A percentile compares a stretch with the other conserved stretches of the same genome.
Evolutionary conservation across 1,140 invertebrate genomes (phyloP).

Genomic region (Stegodyphus mimosarum): DNA sequence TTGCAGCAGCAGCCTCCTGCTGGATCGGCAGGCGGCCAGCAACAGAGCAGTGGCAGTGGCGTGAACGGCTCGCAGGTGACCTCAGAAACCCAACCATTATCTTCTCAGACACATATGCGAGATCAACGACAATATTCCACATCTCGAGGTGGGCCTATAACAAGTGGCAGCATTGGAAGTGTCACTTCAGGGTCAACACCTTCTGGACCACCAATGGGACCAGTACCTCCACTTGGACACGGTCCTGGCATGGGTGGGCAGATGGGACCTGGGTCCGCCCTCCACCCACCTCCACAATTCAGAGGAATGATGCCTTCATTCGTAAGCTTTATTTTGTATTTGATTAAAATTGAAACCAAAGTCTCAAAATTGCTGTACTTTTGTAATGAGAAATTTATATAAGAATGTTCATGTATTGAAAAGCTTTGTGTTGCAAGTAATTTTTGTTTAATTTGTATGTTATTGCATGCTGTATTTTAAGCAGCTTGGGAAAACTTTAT

Average conservation of each 20-base stretch:
- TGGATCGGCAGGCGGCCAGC: slow-evolving; percentile 59
- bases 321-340: slow-evolving; percentile 69
- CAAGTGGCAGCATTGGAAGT: slow-evolving; percentile 17
- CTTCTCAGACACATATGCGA: slow-evolving; percentile 10
- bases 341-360: neutral
- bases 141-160: slow-evolving; percentile 16
- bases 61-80: slow-evolving; percentile 62
- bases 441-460: too few species aligned
- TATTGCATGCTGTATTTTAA: too few species aligned
- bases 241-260: slow-evolving; percentile 61
- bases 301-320: slow-evolving; percentile 81
- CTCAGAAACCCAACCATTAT: slow-evolving; percentile 32
- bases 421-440: too few species aligned
- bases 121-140: slow-evolving; percentile 44
- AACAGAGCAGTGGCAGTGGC: slow-evolving; percentile 64
- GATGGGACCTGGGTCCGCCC: slow-evolving; percentile 66
- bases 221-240: slow-evolving; percentile 20
- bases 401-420: too few species aligned
- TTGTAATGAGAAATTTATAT: too few species aligned
- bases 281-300: slow-evolving; percentile 72
- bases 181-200: slow-evolving; percentile 22
- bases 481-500: neutral
- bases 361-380: neutral
- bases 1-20: slow-evolving; percentile 50
- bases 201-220: slow-evolving; percentile 29